Percentiles rank a stretch among this genome's conserved stretches.
phyloP scores from a whole-genome alignment of 2,797 vertebrate genomes.

The Eupleurogrammus muticus region DNA sequence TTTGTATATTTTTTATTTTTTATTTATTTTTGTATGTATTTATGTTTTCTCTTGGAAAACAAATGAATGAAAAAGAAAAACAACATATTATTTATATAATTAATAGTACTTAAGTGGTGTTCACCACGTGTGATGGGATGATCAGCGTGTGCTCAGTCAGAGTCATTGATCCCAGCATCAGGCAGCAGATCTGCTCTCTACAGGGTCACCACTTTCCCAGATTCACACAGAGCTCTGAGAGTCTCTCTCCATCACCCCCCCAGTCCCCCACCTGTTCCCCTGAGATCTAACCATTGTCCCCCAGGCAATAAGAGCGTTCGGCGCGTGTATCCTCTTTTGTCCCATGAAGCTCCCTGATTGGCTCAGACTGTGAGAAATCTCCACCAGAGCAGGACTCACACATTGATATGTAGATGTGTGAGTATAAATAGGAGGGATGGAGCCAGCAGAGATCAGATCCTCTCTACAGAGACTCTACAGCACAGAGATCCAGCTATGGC shows the following conservation, averaged over 20 bases:
- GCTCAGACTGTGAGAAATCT: slow-evolving; percentile 89
- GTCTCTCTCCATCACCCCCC: slow-evolving; percentile 25
- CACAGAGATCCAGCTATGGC: slow-evolving; percentile 76
- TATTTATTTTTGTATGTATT: too few species aligned
- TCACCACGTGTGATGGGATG: slow-evolving; percentile 2
- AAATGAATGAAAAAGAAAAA: too few species aligned
- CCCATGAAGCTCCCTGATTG: slow-evolving; percentile 81
- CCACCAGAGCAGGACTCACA: slow-evolving; percentile 81
- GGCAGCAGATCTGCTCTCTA: slow-evolving; percentile 46
- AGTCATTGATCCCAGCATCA: slow-evolving; percentile 47
- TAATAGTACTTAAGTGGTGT: background rate
- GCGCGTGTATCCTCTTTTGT: slow-evolving; percentile 65
- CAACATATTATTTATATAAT: background rate
- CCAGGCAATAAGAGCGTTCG: slow-evolving; percentile 40
- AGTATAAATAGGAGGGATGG: slow-evolving; percentile 84
- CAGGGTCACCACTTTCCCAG: slow-evolving; percentile 60
- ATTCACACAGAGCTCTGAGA: slow-evolving; percentile 30
- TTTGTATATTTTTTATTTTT: too few species aligned
- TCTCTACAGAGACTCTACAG: slow-evolving; percentile 62
- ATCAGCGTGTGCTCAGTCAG: slow-evolving; percentile 28
- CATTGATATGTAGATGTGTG: slow-evolving; percentile 83
- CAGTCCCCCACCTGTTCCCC: slow-evolving; percentile 59
- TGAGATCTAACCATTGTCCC: slow-evolving; percentile 62
- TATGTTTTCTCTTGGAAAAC: too few species aligned
- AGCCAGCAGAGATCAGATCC: slow-evolving; percentile 59